Conservation (phyloP, 2,113 vertebrate genomes). For the Eonycteris spelaea region DNA sequence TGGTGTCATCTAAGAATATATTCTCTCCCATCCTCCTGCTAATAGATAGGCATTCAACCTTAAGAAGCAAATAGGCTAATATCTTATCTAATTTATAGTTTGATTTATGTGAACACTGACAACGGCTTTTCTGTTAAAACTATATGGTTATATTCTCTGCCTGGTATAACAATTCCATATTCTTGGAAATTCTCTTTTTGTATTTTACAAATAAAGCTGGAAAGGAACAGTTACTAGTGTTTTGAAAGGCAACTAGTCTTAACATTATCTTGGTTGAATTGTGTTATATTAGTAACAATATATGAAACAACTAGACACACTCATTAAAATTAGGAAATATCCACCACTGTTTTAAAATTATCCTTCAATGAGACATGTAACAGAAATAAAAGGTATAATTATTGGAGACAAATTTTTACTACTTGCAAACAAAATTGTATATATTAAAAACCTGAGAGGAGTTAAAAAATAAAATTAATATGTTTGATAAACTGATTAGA, state of each 20-base stretch:
- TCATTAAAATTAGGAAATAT: neutral
- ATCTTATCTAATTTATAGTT: neutral
- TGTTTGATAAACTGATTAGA: neutral
- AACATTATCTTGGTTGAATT: neutral
- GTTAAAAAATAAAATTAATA: neutral
- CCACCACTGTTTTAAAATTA: neutral
- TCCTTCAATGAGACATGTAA: neutral
- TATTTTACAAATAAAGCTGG: neutral
- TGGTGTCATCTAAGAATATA: neutral
- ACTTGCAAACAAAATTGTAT: neutral
- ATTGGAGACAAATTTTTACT: slow-evolving; percentile 1
- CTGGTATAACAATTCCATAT: neutral
- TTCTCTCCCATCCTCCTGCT: neutral
- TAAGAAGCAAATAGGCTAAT: slow-evolving; percentile 15
- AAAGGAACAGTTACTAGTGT: neutral
- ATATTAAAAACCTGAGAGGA: neutral
- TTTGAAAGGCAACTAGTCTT: neutral
- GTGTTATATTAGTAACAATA: neutral
- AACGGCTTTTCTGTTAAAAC: neutral
- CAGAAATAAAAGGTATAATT: neutral
- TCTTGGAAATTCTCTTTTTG: slow-evolving; percentile 1
- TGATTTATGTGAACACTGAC: neutral
- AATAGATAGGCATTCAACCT: neutral
- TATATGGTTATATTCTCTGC: neutral
- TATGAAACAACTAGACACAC: neutral